A percentile compares a stretch with the other conserved stretches of the same genome.
These are phyloP conservation scores for Isotomurus palustris DNA, from an alignment of 2,888 invertebrate genomes.

Conservation along the genomic window DNA sequence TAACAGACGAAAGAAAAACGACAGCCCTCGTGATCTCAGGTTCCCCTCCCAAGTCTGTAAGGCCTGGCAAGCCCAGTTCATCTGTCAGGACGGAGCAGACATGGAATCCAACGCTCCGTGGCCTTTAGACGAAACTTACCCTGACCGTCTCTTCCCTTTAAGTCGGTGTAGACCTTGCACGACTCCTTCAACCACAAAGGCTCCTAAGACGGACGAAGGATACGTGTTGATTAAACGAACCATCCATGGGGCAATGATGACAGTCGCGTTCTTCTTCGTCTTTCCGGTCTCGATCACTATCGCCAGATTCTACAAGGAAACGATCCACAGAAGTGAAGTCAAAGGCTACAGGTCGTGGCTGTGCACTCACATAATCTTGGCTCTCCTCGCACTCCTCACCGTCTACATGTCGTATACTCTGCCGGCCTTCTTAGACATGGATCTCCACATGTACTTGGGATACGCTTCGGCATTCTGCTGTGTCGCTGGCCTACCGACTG, in stretches of 20 bases:
- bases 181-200: conserved; percentile 7
- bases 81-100: conserved; percentile 9
- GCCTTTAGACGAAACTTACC: not conserved
- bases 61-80: conserved; percentile 19
- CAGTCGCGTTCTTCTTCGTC: conserved; percentile 30
- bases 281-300: conserved; percentile 22
- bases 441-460: conserved; percentile 16
- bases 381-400: conserved; percentile 9
- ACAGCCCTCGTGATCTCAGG: too few species aligned
- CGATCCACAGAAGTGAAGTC: conserved; percentile 17
- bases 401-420: conserved; percentile 24
- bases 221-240: conserved; percentile 15
- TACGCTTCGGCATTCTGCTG: conserved; percentile 21
- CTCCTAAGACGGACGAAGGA: not conserved
- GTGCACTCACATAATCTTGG: conserved; percentile 21
- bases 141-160: conserved; percentile 10
- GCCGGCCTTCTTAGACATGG: conserved; percentile 12
- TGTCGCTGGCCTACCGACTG: conserved; percentile 19
- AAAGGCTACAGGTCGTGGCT: conserved; percentile 30
- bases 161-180: conserved; percentile 14
- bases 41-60: conserved; percentile 20
- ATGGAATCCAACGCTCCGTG: not conserved
- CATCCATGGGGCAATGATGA: conserved; percentile 23
- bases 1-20: not conserved
- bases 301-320: conserved; percentile 32